Conservation (phyloP, 2,888 invertebrate species). For the Rhingia rostrata region DNA sequence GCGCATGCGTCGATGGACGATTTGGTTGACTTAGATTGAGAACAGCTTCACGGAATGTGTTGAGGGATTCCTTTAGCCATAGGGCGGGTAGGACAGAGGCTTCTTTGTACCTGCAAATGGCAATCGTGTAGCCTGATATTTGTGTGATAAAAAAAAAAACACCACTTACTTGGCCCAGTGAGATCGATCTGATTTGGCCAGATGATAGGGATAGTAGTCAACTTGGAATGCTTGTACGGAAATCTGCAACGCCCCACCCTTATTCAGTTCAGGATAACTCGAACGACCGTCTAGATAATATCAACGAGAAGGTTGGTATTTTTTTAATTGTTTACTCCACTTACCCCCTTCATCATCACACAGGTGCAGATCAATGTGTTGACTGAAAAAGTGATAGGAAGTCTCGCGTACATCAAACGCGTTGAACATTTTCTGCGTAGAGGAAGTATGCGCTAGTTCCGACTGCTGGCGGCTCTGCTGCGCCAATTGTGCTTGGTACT, state of each 20-base stretch:
- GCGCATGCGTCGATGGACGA: slow-evolving; percentile 82
- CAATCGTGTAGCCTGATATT: neutral
- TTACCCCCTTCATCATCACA: slow-evolving; percentile 96
- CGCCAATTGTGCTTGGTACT: slow-evolving; percentile 88
- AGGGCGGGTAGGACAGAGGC: slow-evolving; percentile 90
- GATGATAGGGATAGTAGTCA: slow-evolving; percentile 98
- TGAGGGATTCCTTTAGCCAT: slow-evolving; percentile 94
- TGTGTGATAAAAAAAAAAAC: neutral
- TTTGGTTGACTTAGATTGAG: slow-evolving; percentile 89
- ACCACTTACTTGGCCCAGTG: slow-evolving; percentile 91
- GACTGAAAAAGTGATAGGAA: slow-evolving; percentile 97
- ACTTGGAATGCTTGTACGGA: slow-evolving; percentile 93
- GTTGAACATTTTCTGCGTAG: slow-evolving; percentile 88
- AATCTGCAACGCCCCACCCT: slow-evolving; percentile 97
- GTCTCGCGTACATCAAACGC: slow-evolving; percentile 98
- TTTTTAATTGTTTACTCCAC: slow-evolving; percentile 76
- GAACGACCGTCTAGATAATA: slow-evolving; percentile 89
- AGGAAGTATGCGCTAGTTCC: slow-evolving; percentile 80
- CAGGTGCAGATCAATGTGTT: slow-evolving; percentile 96
- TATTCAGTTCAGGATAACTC: slow-evolving; percentile 91
- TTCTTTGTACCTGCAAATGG: slow-evolving; percentile 86
- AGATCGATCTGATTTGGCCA: slow-evolving; percentile 92
- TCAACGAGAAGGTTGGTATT: neutral
- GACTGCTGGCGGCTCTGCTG: slow-evolving; percentile 84
- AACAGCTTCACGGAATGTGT: slow-evolving; percentile 89